These are phyloP conservation scores for Adoxophyes honmai DNA, from an alignment of 1,140 invertebrate species.

Conservation along the genomic window DNA sequence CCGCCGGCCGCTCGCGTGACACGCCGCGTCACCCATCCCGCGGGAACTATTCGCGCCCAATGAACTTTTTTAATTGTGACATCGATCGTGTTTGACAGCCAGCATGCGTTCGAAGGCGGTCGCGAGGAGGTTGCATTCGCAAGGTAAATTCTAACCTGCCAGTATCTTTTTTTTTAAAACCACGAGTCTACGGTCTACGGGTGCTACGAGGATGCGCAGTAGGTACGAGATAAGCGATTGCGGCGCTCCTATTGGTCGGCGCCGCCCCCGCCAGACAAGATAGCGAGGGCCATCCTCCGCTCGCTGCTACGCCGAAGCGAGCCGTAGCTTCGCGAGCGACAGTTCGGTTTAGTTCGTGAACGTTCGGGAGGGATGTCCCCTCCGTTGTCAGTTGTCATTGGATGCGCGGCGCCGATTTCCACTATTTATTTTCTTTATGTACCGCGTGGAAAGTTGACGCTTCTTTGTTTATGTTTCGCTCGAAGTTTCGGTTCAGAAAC, in stretches of 20 bases:
- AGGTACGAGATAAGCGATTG: constrained; percentile 60
- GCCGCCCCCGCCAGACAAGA: constrained; percentile 73
- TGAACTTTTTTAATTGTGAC: constrained; percentile 51
- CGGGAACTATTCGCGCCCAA: constrained; percentile 37
- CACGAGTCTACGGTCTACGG: constrained; percentile 8
- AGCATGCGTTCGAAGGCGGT: constrained; percentile 78
- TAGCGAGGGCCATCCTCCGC: constrained; percentile 68
- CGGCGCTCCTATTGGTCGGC: constrained; percentile 54
- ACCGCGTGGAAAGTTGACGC: constrained; percentile 14
- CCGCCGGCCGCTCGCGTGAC: constrained; percentile 69
- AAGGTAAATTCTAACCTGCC: constrained; percentile 56
- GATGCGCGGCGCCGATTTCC: constrained; percentile 65
- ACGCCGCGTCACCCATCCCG: constrained; percentile 43
- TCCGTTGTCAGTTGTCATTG: constrained; percentile 73
- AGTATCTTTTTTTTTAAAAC: constrained; percentile 19
- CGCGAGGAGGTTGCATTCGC: constrained; percentile 74
- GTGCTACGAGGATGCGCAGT: constrained; percentile 40
- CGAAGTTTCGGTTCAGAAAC: not conserved
- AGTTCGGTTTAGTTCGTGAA: constrained; percentile 34
- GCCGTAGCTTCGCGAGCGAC: constrained; percentile 25
- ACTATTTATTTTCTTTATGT: constrained; percentile 67
- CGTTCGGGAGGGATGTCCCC: constrained; percentile 62
- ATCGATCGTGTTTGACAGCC: constrained; percentile 56
- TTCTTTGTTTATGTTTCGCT: constrained; percentile 17
- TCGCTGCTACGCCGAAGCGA: constrained; percentile 19